Evolutionary conservation across 2,888 invertebrate species (phyloP), one percentile per base, ranked within the genome.

Genomic region (Lepidochitona cinerea): DNA sequence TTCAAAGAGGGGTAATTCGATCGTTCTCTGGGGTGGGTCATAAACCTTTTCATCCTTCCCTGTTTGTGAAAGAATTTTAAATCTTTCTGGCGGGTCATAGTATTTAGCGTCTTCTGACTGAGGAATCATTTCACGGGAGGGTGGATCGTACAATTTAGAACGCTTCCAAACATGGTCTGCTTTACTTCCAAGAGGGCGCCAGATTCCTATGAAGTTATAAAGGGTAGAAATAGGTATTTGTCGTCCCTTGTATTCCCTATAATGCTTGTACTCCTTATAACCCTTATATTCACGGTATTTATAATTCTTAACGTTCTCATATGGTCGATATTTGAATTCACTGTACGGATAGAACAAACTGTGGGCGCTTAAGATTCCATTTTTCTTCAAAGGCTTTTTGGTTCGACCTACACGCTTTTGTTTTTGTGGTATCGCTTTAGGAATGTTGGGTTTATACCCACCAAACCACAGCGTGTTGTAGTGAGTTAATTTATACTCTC

Each of bases 291-390:
- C 59, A 29, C 32, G 23, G 9, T 59, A 59, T 29, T 59, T 23
- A 32, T 59, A 59, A 14, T 59, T 32, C 26, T 59, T 59, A 4
- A 59, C 59, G 14, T 4, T 59, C 32, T 59, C 59, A 26, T 59
- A 59, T 14, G 59, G 59, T 59, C 26, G 5, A 32, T 59, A 59
- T 59, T 59, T 59, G 29, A 59, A 59, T 29, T 59, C 59, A 29
- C 59, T 59, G 59, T 59, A 59, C 4, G 59, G 59, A 59, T 59
- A 59, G 26, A 59, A 59, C 59, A 59, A 4, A 32, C 59, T 59
- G 32, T 59, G 59, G 14, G 59, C 59, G 59, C 59, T 59, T 59
- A 59, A 9, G 14, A 59, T 59, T 29, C 59, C 59, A 59, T 23
- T 59, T 9, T 59, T 59, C 59, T 59, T 59, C 23, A 14, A 32